Evolutionary conservation across 2,113 vertebrate genomes (phyloP), one percentile per base, ranked within the genome.

Genomic region (Myrmophylax atrothorax): DNA sequence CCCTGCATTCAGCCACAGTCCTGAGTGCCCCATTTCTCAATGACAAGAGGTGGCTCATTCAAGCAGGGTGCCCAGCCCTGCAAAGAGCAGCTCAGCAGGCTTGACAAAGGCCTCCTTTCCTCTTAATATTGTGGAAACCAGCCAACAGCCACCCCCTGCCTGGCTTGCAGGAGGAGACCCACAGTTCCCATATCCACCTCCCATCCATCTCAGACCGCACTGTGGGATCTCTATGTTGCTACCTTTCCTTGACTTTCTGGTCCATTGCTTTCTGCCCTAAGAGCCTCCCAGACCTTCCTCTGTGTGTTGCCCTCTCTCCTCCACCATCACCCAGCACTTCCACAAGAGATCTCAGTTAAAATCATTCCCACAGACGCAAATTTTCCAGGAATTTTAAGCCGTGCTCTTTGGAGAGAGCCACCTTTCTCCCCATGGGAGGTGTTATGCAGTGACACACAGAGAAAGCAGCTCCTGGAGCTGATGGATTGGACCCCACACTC

Each of bases 131-230:
- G 11, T 19, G 28, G 37, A 62, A 68, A 74, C 4, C 31, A 23
- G 53, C 4, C 58, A 68, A 50, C 0, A 10, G 15, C 8, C 29
- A 68, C 3, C 35, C n/a, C 3, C 7, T 19, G 14, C 8, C 26
- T 25, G 18, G 37, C 13, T 35, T 82, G 35, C n/a, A 35, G 1
- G 14, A 18, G 33, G 3, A 79, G 17, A 40, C 23, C 12, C 46
- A 50, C 22, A 19, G 46, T 6, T 62, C 50, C 82, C 28, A 60
- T 46, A 68, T 23, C 7, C 23, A 10, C 29, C 35, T 52, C 24
- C 31, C 17, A 42, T 42, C 40, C 40, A 42, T 42, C 29, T 33
- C 67, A 83, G 10, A 29, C 10, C 7, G 0, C 0, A 3, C 2
- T 5, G 15, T 55, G 35, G 38, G 29, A 53, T 55, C 19, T 68